Conservation (phyloP, 1,140 invertebrate species). For the Papilio dardanus region DNA sequence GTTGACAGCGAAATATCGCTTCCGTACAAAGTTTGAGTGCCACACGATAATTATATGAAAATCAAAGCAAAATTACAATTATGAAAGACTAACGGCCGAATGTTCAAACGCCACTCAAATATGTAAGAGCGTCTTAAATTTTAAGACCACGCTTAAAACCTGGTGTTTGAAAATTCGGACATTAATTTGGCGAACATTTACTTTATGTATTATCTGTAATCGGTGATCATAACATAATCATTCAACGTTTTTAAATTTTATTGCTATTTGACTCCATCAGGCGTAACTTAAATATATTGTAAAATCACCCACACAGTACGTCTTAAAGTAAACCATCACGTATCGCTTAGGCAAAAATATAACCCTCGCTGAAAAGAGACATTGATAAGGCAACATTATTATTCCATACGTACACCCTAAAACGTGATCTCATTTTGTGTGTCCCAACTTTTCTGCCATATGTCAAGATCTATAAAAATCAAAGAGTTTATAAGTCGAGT, state of each 20-base stretch:
- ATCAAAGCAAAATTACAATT: neutral
- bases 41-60: neutral
- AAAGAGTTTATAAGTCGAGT: neutral
- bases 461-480: constrained; percentile 33
- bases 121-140: too few species aligned
- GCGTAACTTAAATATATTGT: neutral
- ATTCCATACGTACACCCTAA: constrained; percentile 32
- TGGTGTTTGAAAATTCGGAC: too few species aligned
- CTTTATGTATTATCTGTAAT: too few species aligned
- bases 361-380: constrained; percentile 38
- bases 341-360: constrained; percentile 38
- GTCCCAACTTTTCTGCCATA: constrained; percentile 35
- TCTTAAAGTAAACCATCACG: constrained; percentile 36
- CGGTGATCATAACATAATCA: too few species aligned
- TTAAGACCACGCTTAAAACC: too few species aligned
- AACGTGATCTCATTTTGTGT: constrained; percentile 35
- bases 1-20: constrained; percentile 28
- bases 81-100: neutral
- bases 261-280: neutral
- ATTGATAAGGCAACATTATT: constrained; percentile 35
- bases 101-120: too few species aligned
- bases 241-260: neutral
- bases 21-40: neutral
- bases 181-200: too few species aligned
- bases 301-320: neutral